A percentile compares a stretch with the other conserved stretches of the same genome.
Evolutionary conservation across 2,888 invertebrate species (phyloP).

Genomic region (Tiliacea citrago): DNA sequence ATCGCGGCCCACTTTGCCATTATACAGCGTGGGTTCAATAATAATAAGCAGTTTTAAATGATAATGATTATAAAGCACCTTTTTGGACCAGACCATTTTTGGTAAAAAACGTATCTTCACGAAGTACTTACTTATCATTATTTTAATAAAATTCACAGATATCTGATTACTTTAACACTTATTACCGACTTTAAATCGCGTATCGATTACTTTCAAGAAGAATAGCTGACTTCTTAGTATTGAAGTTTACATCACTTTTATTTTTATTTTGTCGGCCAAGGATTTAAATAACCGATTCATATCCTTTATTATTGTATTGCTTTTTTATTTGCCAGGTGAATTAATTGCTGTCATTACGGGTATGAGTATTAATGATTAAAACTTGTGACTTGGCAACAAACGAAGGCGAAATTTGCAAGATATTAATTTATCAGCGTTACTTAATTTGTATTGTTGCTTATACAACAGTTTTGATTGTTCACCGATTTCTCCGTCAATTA

Average conservation of each 20-base stretch:
- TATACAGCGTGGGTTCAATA: slow-evolving; percentile 24
- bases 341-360: slow-evolving; percentile 60
- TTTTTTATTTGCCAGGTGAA: slow-evolving; percentile 63
- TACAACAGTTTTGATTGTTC: neutral
- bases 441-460: neutral
- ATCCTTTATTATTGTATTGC: slow-evolving; percentile 46
- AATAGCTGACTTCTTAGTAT: slow-evolving; percentile 34
- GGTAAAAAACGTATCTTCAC: slow-evolving; percentile 23
- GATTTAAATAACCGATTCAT: slow-evolving; percentile 62
- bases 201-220: slow-evolving; percentile 65
- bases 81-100: slow-evolving; percentile 37
- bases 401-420: slow-evolving; percentile 9
- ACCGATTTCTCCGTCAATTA: too few species aligned
- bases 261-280: slow-evolving; percentile 73
- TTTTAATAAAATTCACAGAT: slow-evolving; percentile 51
- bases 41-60: slow-evolving; percentile 46
- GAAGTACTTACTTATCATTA: slow-evolving; percentile 44
- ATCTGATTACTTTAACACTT: slow-evolving; percentile 69
- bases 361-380: slow-evolving; percentile 7
- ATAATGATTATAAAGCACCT: slow-evolving; percentile 39
- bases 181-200: slow-evolving; percentile 65
- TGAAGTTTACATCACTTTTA: slow-evolving; percentile 61
- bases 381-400: slow-evolving; percentile 8
- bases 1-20: slow-evolving; percentile 13
- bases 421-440: neutral